Percentiles rank a stretch among this genome's conserved stretches.
phyloP scores from a whole-genome alignment of 2,888 invertebrate species.

The Ceriagrion tenellum region DNA sequence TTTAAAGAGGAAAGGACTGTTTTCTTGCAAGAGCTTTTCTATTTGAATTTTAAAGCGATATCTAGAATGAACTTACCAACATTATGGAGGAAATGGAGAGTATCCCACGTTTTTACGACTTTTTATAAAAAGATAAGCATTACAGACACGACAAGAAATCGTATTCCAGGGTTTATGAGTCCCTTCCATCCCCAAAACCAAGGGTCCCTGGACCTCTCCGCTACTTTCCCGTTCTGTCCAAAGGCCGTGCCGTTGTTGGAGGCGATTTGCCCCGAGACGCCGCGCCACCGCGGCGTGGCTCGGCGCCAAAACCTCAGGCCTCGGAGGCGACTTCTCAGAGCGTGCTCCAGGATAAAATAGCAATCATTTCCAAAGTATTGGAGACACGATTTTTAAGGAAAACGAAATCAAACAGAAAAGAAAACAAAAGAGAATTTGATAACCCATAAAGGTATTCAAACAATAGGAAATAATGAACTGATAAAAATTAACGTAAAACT shows the following conservation, averaged over 20 bases:
- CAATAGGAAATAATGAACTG: too few relatives aligned
- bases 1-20: too few relatives aligned
- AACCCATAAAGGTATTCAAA: too few relatives aligned
- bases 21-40: too few relatives aligned
- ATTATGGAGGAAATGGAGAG: background rate
- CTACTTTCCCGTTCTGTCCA: too few relatives aligned
- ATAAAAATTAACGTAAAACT: too few relatives aligned
- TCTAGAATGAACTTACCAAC: too few relatives aligned
- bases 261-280: background rate
- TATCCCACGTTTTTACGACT: background rate
- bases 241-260: background rate
- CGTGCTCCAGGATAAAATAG: background rate
- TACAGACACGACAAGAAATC: background rate
- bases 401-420: background rate
- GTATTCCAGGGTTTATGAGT: background rate
- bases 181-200: background rate
- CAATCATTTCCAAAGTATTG: background rate
- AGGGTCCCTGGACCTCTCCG: background rate
- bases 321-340: background rate
- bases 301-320: background rate
- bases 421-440: too few relatives aligned
- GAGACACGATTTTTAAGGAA: background rate
- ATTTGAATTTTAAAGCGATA: too few relatives aligned
- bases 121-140: background rate
- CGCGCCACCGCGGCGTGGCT: background rate